Evolutionary conservation across 30 jellyfish, hydroid and myxozoan species (phyloP), one percentile per base, ranked within the genome.

Genomic region (Catostylus mosaicus): DNA sequence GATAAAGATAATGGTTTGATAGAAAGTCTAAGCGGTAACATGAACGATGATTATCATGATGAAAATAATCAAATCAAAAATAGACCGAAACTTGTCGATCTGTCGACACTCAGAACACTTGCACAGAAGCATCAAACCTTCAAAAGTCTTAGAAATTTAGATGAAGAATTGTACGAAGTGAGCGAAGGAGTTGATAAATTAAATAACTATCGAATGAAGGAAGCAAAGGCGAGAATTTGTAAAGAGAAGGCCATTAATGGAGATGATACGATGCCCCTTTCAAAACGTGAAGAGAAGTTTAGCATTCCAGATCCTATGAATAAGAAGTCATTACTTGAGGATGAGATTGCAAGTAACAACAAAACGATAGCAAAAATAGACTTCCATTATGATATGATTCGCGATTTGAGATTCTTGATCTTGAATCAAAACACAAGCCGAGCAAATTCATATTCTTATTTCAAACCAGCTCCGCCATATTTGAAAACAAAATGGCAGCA

Each of bases 71-170:
- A 23, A 27, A 31, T 19, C 18, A 22, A 31, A 30, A 40, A 51
- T 18, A 47, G 89, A 10, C 86, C 92, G 30, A 43, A 43, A 16
- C 54, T 82, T 0, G 75, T 67, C 54, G 86, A 82, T 40, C 47
- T 82, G 36, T 50, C 92, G 27, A 82, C 92, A 36, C 54, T 82
- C 47, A 69, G 82, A 54, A 68, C 92, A 18, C 70, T 82, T 3
- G 92, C 92, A 27, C 86, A 82, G 75, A 82, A 69, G 46, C 92
- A 82, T 60, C 85, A 82, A 40, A 82, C 92, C 18, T 64, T 82
- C 26, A 57, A 72, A 40, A 54, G 80, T 30, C 86, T 82, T 1
- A 64, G 85, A 27, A 70, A 74, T n/a, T 57, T 82, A 30, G 92
- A 82, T 26, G 92, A 82, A 57, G 92, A 82, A 18, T 4, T 54